Percentiles rank a stretch among this genome's conserved stretches.
These are phyloP conservation scores for Trichopoda pennipes DNA, from an alignment of 2,888 invertebrate species.

Conservation along the genomic window DNA sequence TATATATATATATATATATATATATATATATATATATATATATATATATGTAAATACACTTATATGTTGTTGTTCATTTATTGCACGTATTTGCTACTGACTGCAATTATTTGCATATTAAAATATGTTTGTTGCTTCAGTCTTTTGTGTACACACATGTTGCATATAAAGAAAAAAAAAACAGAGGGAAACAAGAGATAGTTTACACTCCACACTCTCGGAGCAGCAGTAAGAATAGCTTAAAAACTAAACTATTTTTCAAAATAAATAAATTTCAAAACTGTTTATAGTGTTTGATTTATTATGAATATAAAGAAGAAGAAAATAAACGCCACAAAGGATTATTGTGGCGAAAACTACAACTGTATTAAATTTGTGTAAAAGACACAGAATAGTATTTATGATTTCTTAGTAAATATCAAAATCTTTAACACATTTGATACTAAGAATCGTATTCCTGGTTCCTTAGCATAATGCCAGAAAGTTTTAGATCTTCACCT, in stretches of 20 bases:
- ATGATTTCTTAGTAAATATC: too few species aligned
- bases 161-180: constrained; percentile 12
- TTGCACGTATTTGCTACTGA: constrained; percentile 4
- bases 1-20: background rate
- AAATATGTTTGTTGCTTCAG: constrained; percentile 43
- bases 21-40: background rate
- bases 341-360: too few species aligned
- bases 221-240: background rate
- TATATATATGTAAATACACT: background rate
- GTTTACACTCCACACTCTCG: constrained; percentile 24
- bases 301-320: too few species aligned
- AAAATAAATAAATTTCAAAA: too few species aligned
- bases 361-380: too few species aligned
- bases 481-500: too few species aligned
- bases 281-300: background rate
- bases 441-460: too few species aligned
- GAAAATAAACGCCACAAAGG: too few species aligned
- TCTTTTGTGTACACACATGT: constrained; percentile 31
- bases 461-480: too few species aligned
- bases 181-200: background rate
- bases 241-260: background rate
- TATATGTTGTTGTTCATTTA: background rate
- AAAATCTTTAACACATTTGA: too few species aligned
- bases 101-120: constrained; percentile 6
- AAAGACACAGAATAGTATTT: too few species aligned